Evolutionary conservation across 2,113 vertebrate genomes (phyloP), one percentile per base, ranked within the genome.

Genomic region (Planiliza haematocheilus): DNA sequence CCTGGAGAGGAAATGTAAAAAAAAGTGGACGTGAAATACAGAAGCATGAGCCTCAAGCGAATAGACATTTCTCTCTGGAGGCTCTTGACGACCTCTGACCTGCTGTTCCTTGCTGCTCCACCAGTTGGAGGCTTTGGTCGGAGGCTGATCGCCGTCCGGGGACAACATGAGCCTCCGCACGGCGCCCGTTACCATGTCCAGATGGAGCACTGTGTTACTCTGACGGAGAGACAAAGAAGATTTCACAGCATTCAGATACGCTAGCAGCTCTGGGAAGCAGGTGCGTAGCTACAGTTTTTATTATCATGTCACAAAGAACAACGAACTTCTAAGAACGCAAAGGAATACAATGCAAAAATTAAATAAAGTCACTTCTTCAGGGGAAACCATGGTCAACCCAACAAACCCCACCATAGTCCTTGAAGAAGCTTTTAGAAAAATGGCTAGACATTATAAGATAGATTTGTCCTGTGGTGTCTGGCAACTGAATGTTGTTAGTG

Each of bases 191-290:
- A 68, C 88, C 67, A 95, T 88, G 86, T 99, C 96, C 84, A 99
- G 14, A 64, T 97, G 89, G 20, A 99, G 86, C 68, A 98, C 92
- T 1, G 93, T 92, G 79, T 97, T 96, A 79, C 93, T 97, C 98
- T 99, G 86, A 10, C 67, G n/a, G n/a, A 14, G 8, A 39, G n/a
- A 74, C 4, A n/a, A 30, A 18, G 24, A 30, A 30, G 24, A 30
- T 30, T 30, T 30, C 24, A 30, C 5, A 30, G 24, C 24, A 30
- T 30, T 30, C 24, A 30, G 24, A 30, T 30, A 30, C 5, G 16
- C 7, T 45, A 8, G 24, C 16, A 58, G 11, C 12, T 58, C 12
- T 1, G 21, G 17, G 39, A 21, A 30, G n/a, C 18, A 43, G 4
- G 2, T 7, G 16, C 7, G 14, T 7, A n/a, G 16, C 1, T 45